phyloP scores from a whole-genome alignment of 2,888 invertebrate genomes.

The Scaptomyza reducta region DNA sequence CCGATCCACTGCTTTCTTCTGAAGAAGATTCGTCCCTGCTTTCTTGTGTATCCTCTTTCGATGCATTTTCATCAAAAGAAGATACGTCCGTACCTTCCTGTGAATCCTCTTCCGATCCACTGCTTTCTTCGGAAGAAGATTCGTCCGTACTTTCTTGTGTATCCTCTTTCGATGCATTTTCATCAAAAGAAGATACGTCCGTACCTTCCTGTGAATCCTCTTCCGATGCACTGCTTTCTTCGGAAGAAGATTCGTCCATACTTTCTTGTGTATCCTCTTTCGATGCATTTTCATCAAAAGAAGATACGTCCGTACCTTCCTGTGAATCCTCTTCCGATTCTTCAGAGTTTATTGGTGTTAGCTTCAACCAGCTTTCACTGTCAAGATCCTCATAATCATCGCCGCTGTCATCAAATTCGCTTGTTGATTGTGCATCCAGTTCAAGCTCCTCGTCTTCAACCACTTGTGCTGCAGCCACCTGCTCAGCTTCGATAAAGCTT shows the following conservation, averaged over 20 bases:
- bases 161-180: not conserved
- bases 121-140: not conserved
- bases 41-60: not conserved
- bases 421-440: too few relatives aligned
- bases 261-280: not conserved
- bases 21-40: not conserved
- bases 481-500: constrained; percentile 4
- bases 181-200: not conserved
- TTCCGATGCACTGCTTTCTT: not conserved
- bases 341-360: not conserved
- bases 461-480: constrained; percentile 18
- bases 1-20: not conserved
- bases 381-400: not conserved
- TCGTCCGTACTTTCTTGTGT: not conserved
- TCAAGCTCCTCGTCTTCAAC: constrained; percentile 12
- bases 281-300: not conserved
- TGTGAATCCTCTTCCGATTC: not conserved
- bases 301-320: not conserved
- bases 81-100: not conserved
- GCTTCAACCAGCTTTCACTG: not conserved
- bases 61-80: not conserved
- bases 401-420: not conserved
- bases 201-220: not conserved
- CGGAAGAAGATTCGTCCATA: not conserved
- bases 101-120: not conserved